Base-by-base conservation (phyloP, 2,113 vertebrate species). In the Desmodus rotundus region DNA sequence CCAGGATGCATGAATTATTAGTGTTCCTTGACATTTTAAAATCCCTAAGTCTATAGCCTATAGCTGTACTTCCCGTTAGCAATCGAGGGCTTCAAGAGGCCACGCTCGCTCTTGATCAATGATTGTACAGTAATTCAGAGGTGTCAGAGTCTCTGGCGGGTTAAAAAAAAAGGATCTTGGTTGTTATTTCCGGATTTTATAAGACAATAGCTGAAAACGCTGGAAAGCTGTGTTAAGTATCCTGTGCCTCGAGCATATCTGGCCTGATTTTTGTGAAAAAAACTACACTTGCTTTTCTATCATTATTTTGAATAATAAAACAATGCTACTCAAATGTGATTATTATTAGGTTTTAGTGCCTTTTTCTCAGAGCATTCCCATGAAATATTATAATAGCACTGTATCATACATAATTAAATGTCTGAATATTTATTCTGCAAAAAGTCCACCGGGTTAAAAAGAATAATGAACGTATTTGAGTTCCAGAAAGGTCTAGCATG, bases 1-100 rank as follows among this genome's bases (percentile, higher is more conserved):
- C 97, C 97, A 96, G 94, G 96, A 98, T 97, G 84, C 97, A 98
- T 98, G 97, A 98, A 98, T 98, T 98, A 98, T 98, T 98, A 97
- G 88, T 89, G 68, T 77, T 80, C 88, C 91, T 92, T 96, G 92
- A 96, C 96, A 97, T 94, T 97, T 97, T 96, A 86, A 97, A 98
- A 98, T 96, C 97, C 96, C 96, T 96, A 97, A 97, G 87, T 97
- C 97, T 93, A 94, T 95, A 98, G 97, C 98, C 97, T 96, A 96
- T 96, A 96, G 96, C 96, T 98, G 97, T 74, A 92, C 97, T 98
- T 98, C 97, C 97, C 1, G 0, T 97, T 96, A 96, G 97, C 97
- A 96, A 87, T 81, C 91, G 95, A 0, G 81, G 73, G 91, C 88
- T 97, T 83, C 91, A 94, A 74, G 97, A 98, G 83, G 95, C 87